Evolutionary conservation across 92 coral and sea anemone species (phyloP), one percentile per base, ranked within the genome.

Genomic region (Desmophyllum pertusum): DNA sequence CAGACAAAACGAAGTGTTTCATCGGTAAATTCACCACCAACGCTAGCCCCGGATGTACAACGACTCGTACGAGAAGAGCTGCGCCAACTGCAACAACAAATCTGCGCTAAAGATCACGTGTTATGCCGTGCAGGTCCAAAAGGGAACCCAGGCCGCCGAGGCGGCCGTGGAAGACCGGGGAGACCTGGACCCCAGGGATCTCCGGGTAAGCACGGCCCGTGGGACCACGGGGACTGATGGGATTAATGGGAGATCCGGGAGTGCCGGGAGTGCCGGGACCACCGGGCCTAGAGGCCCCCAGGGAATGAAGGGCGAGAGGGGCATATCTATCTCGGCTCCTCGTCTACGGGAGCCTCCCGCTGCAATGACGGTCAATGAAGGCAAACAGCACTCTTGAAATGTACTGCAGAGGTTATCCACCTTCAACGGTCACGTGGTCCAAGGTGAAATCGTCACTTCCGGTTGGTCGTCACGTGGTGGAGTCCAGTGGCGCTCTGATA

Each of bases 341-440:
- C 46, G 46, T 37, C 46, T 89, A n/a, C 40, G 73, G 21, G 80
- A 75, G 57, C 55, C 89, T 53, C 81, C 86, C 39, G 61, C 46
- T 61, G 78, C 66, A 31, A 40, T 75, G 37, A 70, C 81, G 35
- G 90, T 89, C 66, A 85, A 89, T 65, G 65, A 85, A 70, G 82
- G 93, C 51, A 70, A 14, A 80, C 78, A 23, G 92, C 86, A 57
- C 35, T 74, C 19, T 57, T 89, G 33, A 67, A 65, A 42, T 84
- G 91, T 45, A 43, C 41, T 31, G 94, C 69, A 27, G 83, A 81
- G 33, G 91, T 4, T 74, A 90, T 40, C 94, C 94, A 45, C 55
- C 73, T 30, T 91, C 91, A 13, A 62, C 73, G 72, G 62, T 91
- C 84, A 80, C 87, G 76, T 91, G 92, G 94, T n/a, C n/a, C n/a